phyloP scores from a whole-genome alignment of 2,888 invertebrate genomes.

The Hesperia comma region DNA sequence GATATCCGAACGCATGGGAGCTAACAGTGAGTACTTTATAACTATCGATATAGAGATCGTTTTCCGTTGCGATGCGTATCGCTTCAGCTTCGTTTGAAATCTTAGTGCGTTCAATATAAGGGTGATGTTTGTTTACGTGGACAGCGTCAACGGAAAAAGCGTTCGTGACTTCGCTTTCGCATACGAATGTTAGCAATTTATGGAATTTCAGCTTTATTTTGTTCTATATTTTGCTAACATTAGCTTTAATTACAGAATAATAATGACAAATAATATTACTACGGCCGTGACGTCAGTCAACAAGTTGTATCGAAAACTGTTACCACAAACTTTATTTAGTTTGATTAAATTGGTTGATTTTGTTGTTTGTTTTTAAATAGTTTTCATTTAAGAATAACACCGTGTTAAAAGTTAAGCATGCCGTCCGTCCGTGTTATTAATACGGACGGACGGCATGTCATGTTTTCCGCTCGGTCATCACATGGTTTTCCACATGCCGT shows the following conservation, averaged over 20 bases:
- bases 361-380: no score
- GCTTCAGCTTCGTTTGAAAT: not conserved
- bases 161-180: conserved; percentile 5
- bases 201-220: conserved; percentile 10
- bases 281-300: no score
- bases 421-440: no score
- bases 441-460: no score
- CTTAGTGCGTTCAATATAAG: not conserved
- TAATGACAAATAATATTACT: not conserved
- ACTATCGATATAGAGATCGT: not conserved
- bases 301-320: no score
- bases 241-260: not conserved
- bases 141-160: not conserved
- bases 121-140: not conserved
- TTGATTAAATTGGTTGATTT: no score
- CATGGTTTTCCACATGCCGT: no score
- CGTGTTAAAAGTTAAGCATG: no score
- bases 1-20: conserved; percentile 69
- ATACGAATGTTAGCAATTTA: conserved; percentile 9
- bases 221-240: not conserved
- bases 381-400: no score
- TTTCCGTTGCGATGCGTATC: not conserved
- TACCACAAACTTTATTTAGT: no score
- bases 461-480: no score
- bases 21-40: conserved; percentile 62